phyloP scores from a whole-genome alignment of 2,888 invertebrate genomes.

The Drosophila kuntzei region DNA sequence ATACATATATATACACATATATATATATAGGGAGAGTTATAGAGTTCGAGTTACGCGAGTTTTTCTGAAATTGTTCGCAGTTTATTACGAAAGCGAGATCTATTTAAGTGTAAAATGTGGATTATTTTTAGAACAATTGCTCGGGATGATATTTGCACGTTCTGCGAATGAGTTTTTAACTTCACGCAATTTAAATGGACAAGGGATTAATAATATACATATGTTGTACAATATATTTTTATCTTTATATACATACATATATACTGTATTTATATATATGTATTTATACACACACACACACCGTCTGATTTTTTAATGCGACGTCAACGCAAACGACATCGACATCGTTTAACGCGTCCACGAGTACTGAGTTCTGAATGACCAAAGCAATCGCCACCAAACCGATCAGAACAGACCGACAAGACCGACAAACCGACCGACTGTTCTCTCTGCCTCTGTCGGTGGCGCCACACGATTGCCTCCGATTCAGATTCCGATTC shows the following conservation, averaged over 20 bases:
- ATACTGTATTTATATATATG: conserved; percentile 12
- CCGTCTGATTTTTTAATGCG: conserved; percentile 63
- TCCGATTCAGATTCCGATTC: conserved; percentile 16
- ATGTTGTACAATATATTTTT: conserved; percentile 14
- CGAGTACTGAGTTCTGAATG: no score
- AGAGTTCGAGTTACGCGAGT: conserved; percentile 43
- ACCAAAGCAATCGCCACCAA: conserved; percentile 28
- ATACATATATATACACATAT: no score
- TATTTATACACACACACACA: conserved; percentile 26
- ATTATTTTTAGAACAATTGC: conserved; percentile 65
- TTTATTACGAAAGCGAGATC: conserved; percentile 67
- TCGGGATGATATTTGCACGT: conserved; percentile 38
- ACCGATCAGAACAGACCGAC: no score
- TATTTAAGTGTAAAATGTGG: conserved; percentile 37
- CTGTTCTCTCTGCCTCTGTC: conserved; percentile 8
- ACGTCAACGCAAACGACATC: conserved; percentile 79
- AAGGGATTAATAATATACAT: conserved; percentile 3
- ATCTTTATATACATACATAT: conserved; percentile 10
- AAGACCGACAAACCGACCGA: conserved; percentile 10
- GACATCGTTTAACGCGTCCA: conserved; percentile 79
- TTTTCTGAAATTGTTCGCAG: conserved; percentile 3
- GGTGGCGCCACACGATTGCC: conserved; percentile 42
- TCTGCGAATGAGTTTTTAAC: conserved; percentile 33
- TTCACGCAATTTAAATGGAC: conserved; percentile 28
- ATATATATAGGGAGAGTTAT: not conserved